A percentile compares a stretch with the other conserved stretches of the same genome.
phyloP scores from a whole-genome alignment of 2,888 invertebrate genomes.

The Cenopis cana region DNA sequence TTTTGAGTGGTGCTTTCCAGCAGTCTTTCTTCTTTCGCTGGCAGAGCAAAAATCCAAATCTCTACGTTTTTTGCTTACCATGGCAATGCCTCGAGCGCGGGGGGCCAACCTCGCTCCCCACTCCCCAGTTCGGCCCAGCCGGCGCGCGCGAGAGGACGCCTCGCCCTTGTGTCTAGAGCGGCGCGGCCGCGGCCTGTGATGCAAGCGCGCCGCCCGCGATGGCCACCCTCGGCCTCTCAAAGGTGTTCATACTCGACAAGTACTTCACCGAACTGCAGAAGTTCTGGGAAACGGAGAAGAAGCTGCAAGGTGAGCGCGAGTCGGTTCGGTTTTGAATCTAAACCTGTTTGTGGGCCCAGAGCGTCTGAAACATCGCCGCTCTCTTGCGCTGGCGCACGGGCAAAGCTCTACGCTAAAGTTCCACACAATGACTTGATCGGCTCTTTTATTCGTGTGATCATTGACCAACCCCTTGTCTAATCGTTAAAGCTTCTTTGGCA shows the following conservation, averaged over 20 bases:
- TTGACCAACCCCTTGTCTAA: background rate
- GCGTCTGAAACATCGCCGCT: constrained; percentile 33
- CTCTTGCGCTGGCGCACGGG: constrained; percentile 17
- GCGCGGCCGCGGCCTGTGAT: constrained; percentile 76
- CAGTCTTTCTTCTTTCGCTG: too few species aligned
- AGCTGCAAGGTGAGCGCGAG: constrained; percentile 93
- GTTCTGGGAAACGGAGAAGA: constrained; percentile 98
- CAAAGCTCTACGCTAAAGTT: constrained; percentile 8
- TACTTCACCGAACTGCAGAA: constrained; percentile 98
- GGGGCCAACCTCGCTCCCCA: constrained; percentile 48
- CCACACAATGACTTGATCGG: constrained; percentile 11
- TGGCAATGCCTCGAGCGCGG: constrained; percentile 41
- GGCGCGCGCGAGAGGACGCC: constrained; percentile 69
- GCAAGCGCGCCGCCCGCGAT: constrained; percentile 86
- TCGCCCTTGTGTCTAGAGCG: constrained; percentile 61
- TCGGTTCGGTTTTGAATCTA: constrained; percentile 46
- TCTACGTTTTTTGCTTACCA: background rate
- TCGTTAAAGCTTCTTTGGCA: background rate
- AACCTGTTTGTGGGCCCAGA: constrained; percentile 36
- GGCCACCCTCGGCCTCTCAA: constrained; percentile 98
- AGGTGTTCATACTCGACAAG: constrained; percentile 99
- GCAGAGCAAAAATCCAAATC: too few species aligned
- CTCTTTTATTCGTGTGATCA: constrained; percentile 1
- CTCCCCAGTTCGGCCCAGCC: constrained; percentile 56
- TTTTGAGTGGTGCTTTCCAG: too few species aligned